Conservation (phyloP, 1,140 invertebrate species). For the Choristoneura fumiferana region DNA sequence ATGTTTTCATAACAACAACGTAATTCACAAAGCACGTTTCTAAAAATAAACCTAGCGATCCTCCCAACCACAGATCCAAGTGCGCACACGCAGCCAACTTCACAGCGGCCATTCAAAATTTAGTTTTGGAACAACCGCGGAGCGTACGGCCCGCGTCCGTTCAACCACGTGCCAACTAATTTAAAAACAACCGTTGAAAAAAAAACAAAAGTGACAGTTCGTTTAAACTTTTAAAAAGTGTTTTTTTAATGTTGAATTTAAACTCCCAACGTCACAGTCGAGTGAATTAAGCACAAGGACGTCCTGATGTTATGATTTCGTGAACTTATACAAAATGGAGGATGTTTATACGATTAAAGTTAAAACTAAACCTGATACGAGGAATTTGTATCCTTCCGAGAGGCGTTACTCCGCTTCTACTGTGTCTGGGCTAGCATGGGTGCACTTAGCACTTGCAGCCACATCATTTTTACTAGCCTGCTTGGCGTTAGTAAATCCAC, state of each 20-base stretch:
- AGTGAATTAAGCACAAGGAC: background rate
- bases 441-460: slow-evolving; percentile 79
- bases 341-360: slow-evolving; percentile 83
- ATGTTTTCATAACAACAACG: too few relatives aligned
- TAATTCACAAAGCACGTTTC: too few relatives aligned
- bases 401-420: slow-evolving; percentile 83
- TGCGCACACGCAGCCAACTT: background rate
- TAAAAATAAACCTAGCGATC: too few relatives aligned
- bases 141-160: background rate
- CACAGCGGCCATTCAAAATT: background rate
- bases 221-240: background rate
- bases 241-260: background rate
- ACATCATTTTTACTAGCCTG: slow-evolving; percentile 78
- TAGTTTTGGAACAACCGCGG: slow-evolving; percentile 1
- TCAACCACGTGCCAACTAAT: background rate
- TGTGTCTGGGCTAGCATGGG: slow-evolving; percentile 81
- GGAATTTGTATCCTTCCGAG: slow-evolving; percentile 81
- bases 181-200: background rate
- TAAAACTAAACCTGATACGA: slow-evolving; percentile 79
- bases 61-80: background rate
- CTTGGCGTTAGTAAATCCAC: slow-evolving; percentile 72
- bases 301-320: slow-evolving; percentile 12
- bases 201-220: slow-evolving; percentile 17
- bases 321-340: slow-evolving; percentile 76
- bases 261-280: background rate